Evolutionary conservation across 2,888 invertebrate species (phyloP).

Genomic region (Lycia hirtaria): DNA sequence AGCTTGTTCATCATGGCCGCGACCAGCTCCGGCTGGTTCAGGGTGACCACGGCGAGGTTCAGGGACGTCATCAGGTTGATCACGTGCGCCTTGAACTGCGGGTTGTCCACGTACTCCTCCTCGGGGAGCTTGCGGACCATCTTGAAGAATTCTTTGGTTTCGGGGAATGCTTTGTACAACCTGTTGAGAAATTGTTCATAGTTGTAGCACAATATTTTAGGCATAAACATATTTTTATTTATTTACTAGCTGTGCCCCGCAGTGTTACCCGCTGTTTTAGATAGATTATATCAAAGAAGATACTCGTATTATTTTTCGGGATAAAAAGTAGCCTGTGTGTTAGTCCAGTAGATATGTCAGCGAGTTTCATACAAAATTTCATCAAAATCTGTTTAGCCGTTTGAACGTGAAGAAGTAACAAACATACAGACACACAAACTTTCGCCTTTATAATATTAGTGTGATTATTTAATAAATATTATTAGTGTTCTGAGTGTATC

Average conservation of each 20-base stretch:
- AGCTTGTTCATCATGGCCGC: slow-evolving; percentile 76
- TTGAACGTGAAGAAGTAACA: too few relatives aligned
- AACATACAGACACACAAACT: too few relatives aligned
- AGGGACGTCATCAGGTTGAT: slow-evolving; percentile 76
- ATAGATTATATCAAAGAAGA: too few relatives aligned
- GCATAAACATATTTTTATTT: background rate
- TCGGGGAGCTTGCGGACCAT: slow-evolving; percentile 68
- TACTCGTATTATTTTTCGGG: too few relatives aligned
- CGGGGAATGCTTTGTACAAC: slow-evolving; percentile 68
- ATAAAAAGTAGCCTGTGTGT: too few relatives aligned
- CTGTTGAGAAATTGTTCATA: slow-evolving; percentile 51
- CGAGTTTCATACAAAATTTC: too few relatives aligned
- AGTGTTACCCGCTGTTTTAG: too few relatives aligned
- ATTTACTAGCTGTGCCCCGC: background rate
- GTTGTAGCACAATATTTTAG: background rate
- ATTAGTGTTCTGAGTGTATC: too few relatives aligned
- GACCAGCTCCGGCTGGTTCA: slow-evolving; percentile 75
- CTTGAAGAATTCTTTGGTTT: slow-evolving; percentile 73
- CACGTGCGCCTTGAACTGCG: slow-evolving; percentile 80
- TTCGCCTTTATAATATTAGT: too few relatives aligned
- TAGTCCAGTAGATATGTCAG: too few relatives aligned
- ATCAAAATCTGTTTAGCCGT: too few relatives aligned
- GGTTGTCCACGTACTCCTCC: slow-evolving; percentile 65
- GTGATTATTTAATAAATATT: too few relatives aligned
- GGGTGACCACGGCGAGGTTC: slow-evolving; percentile 68